Evolutionary conservation across 2,888 invertebrate genomes (phyloP).

Genomic region (Timema podura): DNA sequence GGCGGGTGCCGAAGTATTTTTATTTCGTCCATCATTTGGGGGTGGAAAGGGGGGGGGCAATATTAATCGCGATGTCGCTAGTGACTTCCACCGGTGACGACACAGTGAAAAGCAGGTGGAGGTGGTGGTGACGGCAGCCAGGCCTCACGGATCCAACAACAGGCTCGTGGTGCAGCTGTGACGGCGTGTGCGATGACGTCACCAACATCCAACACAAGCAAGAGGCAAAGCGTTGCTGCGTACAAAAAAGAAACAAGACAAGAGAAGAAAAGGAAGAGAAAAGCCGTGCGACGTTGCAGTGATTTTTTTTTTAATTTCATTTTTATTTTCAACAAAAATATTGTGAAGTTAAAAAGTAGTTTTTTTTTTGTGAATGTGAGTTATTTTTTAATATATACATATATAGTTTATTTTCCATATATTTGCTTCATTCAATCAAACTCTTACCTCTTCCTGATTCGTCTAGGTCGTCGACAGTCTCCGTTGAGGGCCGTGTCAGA

Average conservation of each 20-base stretch:
- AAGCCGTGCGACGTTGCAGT: too few species aligned
- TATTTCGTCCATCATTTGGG: too few species aligned
- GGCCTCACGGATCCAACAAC: background rate
- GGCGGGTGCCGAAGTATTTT: too few species aligned
- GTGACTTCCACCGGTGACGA: background rate
- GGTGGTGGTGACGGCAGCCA: background rate
- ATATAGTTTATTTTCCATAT: too few species aligned
- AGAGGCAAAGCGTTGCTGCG: conserved; percentile 16
- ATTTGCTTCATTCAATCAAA: too few species aligned
- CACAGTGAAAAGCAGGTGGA: conserved; percentile 1
- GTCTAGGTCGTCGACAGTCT: conserved; percentile 28
- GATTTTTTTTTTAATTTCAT: too few species aligned
- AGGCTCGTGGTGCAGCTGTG: conserved; percentile 15
- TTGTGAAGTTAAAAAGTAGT: too few species aligned
- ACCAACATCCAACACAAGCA: conserved; percentile 14
- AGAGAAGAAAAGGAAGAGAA: conserved; percentile 3
- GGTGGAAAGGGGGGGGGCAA: too few species aligned
- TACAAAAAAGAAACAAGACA: too few species aligned
- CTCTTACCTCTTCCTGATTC: conserved; percentile 29
- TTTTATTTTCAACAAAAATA: too few species aligned
- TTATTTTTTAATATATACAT: too few species aligned
- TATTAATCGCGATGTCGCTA: background rate
- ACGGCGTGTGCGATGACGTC: conserved; percentile 9
- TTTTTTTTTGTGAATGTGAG: too few species aligned
- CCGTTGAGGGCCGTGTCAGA: conserved; percentile 28